A percentile compares a stretch with the other conserved stretches of the same genome.
Evolutionary conservation across 2,113 vertebrate genomes (phyloP).

Genomic region (Saguinus imperator): DNA sequence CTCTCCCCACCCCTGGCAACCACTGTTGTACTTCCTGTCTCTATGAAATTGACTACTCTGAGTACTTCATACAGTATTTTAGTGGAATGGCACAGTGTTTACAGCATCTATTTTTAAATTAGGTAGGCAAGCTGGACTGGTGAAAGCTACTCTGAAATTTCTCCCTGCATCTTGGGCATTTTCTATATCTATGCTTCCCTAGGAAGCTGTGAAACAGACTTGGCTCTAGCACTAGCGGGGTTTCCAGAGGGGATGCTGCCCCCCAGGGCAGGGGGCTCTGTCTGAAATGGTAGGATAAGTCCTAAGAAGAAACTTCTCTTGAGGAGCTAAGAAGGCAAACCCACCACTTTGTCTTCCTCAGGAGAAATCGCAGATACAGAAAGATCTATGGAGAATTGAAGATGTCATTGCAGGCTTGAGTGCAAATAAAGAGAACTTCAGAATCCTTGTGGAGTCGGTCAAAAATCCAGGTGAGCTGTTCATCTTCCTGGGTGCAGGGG

Average conservation of each 20-base stretch:
- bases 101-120: not conserved
- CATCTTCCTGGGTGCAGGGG: no score
- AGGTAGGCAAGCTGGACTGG: not conserved
- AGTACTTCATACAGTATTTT: not conserved
- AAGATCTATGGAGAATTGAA: constrained; percentile 98
- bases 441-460: constrained; percentile 94
- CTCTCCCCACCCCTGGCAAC: not conserved
- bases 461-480: constrained; percentile 92
- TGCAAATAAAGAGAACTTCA: constrained; percentile 95
- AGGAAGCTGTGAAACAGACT: not conserved
- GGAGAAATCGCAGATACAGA: constrained; percentile 95
- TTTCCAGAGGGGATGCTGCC: not conserved
- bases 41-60: not conserved
- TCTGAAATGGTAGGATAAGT: not conserved
- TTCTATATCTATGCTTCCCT: not conserved
- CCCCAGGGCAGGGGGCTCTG: not conserved
- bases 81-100: not conserved
- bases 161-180: not conserved
- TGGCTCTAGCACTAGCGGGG: not conserved
- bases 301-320: not conserved
- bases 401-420: constrained; percentile 97
- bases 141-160: not conserved
- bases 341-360: constrained; percentile 62
- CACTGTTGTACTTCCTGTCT: not conserved
- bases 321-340: not conserved